Percentiles rank a stretch among this genome's conserved stretches.
Evolutionary conservation across 2,888 invertebrate species (phyloP).

Genomic region (Temnothorax unifasciatus): DNA sequence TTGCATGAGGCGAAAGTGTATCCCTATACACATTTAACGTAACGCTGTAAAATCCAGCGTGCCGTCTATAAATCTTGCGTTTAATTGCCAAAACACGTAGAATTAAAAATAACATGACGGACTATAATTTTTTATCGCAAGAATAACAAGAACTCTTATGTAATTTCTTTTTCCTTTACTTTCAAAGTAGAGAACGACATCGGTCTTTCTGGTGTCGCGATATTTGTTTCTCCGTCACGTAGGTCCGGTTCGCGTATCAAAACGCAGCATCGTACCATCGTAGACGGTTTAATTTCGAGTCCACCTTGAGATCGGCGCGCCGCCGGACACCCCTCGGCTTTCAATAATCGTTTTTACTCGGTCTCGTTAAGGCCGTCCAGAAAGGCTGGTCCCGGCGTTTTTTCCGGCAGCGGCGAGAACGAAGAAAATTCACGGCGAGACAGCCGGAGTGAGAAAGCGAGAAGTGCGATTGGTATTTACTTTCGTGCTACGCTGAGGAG

Average conservation of each 20-base stretch:
- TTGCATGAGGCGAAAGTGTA: constrained; percentile 15
- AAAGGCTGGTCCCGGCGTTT: constrained; percentile 27
- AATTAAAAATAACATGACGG: not conserved
- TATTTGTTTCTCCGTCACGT: not conserved
- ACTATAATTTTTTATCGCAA: not conserved
- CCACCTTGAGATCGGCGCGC: constrained; percentile 67
- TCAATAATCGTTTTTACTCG: constrained; percentile 56
- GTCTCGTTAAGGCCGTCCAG: constrained; percentile 62
- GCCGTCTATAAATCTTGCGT: not conserved
- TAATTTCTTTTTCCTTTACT: constrained; percentile 39
- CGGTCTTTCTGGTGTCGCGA: not conserved
- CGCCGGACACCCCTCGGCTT: constrained; percentile 35
- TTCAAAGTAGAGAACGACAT: constrained; percentile 15
- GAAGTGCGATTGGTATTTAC: constrained; percentile 16
- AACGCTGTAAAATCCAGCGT: not conserved
- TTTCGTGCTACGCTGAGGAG: constrained; percentile 58
- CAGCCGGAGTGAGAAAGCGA: constrained; percentile 21
- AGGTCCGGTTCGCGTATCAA: constrained; percentile 48
- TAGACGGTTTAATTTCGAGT: constrained; percentile 65
- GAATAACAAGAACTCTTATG: not conserved
- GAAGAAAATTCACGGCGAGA: constrained; percentile 22
- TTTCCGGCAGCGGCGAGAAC: constrained; percentile 13
- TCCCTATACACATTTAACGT: not conserved
- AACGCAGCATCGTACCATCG: constrained; percentile 16
- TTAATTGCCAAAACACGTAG: not conserved